Conservation (phyloP, 2,113 vertebrate species). For the Tenrec ecaudatus region DNA sequence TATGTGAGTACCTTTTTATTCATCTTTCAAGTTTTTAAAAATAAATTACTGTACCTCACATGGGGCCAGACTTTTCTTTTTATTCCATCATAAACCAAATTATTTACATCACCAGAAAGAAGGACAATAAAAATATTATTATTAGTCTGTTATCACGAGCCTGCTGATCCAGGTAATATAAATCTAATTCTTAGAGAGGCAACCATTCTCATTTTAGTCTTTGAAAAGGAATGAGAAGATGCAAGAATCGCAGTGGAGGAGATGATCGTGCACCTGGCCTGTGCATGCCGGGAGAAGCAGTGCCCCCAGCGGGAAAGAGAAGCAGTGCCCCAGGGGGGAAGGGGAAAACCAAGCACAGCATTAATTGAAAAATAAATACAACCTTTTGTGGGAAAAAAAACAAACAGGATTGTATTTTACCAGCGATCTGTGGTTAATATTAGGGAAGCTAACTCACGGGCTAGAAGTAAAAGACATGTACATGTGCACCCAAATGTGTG, state of each 20-base stretch:
- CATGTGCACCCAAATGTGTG: neutral
- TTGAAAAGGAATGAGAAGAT: neutral
- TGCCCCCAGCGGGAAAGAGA: neutral
- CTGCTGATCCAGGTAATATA: neutral
- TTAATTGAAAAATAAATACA: conserved; percentile 61
- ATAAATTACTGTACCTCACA: neutral
- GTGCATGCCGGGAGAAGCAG: neutral
- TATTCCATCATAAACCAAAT: neutral
- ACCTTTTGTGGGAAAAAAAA: neutral
- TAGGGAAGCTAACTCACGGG: conserved; percentile 50
- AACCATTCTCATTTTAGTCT: neutral
- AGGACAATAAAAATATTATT: neutral
- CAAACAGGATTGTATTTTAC: conserved; percentile 51
- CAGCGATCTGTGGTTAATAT: conserved; percentile 50
- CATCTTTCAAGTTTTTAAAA: neutral
- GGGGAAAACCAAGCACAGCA: conserved; percentile 51
- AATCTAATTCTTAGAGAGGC: neutral
- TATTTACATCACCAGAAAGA: neutral
- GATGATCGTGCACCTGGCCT: neutral
- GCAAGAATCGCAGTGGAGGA: neutral
- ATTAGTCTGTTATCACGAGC: neutral
- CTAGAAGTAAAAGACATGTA: conserved; percentile 8
- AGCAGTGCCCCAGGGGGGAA: neutral
- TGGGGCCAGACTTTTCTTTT: neutral
- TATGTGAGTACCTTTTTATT: neutral